Conservation (phyloP, 2,113 vertebrate genomes). For the Plecotus auritus region DNA sequence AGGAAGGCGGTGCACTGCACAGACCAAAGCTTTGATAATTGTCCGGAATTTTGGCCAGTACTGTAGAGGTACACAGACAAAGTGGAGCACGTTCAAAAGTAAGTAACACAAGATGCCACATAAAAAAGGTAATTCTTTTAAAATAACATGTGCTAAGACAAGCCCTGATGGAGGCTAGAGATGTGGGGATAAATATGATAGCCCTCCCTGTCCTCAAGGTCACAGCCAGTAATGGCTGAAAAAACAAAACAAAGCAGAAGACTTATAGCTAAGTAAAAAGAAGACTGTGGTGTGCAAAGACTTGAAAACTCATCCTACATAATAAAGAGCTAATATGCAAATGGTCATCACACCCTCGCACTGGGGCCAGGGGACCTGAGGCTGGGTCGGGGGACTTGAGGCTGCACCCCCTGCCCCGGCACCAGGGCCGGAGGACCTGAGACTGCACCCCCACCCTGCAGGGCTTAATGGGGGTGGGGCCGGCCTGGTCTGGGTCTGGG, state of each 20-base stretch:
- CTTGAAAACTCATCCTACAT: not conserved
- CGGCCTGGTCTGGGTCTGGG: too few species aligned
- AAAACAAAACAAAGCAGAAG: not conserved
- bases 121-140: not conserved
- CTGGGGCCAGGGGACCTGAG: too few species aligned
- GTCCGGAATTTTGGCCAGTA: not conserved
- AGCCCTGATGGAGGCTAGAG: not conserved
- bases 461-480: too few species aligned
- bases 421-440: too few species aligned
- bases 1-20: not conserved
- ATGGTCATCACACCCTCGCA: too few species aligned
- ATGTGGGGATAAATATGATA: not conserved
- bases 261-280: not conserved
- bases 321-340: too few species aligned
- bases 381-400: too few species aligned
- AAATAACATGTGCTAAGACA: not conserved
- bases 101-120: not conserved
- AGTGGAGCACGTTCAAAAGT: not conserved
- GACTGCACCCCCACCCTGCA: too few species aligned
- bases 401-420: too few species aligned
- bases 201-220: not conserved
- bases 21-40: not conserved
- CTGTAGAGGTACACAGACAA: not conserved
- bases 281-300: not conserved
- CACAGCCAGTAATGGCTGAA: not conserved